phyloP scores from a whole-genome alignment of 1,140 invertebrate species.

The Adoxophyes honmai region DNA sequence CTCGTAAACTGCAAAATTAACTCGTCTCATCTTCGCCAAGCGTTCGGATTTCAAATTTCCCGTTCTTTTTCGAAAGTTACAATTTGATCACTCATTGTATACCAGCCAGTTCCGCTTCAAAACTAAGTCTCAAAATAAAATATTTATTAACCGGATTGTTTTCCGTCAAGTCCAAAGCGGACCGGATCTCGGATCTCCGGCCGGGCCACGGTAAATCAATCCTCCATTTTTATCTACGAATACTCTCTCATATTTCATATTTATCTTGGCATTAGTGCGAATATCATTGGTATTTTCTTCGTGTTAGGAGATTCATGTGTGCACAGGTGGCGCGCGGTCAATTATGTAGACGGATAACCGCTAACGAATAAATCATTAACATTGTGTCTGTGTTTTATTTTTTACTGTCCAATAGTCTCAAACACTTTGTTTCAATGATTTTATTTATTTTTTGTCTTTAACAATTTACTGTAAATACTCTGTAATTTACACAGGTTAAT shows the following conservation, averaged over 20 bases:
- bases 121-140: slow-evolving; percentile 3
- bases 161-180: not conserved
- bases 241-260: slow-evolving; percentile 37
- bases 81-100: too few species aligned
- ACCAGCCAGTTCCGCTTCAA: not conserved
- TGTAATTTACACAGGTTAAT: too few species aligned
- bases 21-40: too few species aligned
- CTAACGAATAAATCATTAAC: too few species aligned
- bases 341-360: not conserved
- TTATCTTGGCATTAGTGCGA: slow-evolving; percentile 37
- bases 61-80: too few species aligned
- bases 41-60: too few species aligned
- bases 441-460: too few species aligned
- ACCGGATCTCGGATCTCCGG: not conserved
- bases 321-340: not conserved
- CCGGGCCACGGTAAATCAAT: slow-evolving; percentile 39
- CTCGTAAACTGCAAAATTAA: too few species aligned
- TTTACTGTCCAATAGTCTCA: too few species aligned
- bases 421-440: too few species aligned
- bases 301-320: slow-evolving; percentile 25
- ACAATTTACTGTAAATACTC: too few species aligned
- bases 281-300: slow-evolving; percentile 21
- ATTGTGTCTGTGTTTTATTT: too few species aligned
- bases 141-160: slow-evolving; percentile 1
- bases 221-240: slow-evolving; percentile 33